Evolutionary conservation across 2,888 invertebrate genomes (phyloP), one percentile per base, ranked within the genome.

Genomic region (Spatulosminthurus flaviceps): DNA sequence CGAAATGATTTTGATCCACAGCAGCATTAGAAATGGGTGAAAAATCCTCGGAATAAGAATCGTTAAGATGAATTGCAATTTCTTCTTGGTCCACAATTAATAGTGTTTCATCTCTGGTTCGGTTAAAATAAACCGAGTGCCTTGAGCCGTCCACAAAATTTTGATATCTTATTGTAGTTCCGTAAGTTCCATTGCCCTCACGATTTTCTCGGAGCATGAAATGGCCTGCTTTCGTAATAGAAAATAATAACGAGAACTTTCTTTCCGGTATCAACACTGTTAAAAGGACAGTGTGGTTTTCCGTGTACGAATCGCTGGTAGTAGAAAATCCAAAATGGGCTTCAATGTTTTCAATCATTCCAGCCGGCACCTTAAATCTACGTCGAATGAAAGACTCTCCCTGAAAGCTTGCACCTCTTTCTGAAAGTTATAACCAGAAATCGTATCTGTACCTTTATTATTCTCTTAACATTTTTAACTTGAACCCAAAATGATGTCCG

Each of bases 321-420:
- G 86, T 92, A 0, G 95, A 95, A 87, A 96, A 96, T 0, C 95
- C 95, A 80, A 96, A 87, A 88, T 95, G 94, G 29, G 95, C 91
- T 88, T 94, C 94, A 0, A 96, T 93, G 60, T 83, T 81, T 7
- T 81, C 88, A 0, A 95, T 93, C 75, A 92, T 91, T 92, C 71
- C 51, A 22, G 21, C 7, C 13, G 80, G 61, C 16, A 82, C 80
- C n/a, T 66, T 90, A 87, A 94, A 95, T 86, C 93, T 93, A 71
- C 95, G 90, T 86, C 93, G 93, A 60, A 96, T 88, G 81, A 93
- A 92, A 22, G 95, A 94, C 86, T 95, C 94, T 0, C 95, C 95
- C 84, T 93, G 93, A 85, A 96, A 96, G 86, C 94, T 94, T 0
- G 95, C 95, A 0, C 95, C 96, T 87, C 95, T 95, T 87, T 96